Evolutionary conservation across 2,113 vertebrate species (phyloP).

Genomic region (Xyrauchen texanus): DNA sequence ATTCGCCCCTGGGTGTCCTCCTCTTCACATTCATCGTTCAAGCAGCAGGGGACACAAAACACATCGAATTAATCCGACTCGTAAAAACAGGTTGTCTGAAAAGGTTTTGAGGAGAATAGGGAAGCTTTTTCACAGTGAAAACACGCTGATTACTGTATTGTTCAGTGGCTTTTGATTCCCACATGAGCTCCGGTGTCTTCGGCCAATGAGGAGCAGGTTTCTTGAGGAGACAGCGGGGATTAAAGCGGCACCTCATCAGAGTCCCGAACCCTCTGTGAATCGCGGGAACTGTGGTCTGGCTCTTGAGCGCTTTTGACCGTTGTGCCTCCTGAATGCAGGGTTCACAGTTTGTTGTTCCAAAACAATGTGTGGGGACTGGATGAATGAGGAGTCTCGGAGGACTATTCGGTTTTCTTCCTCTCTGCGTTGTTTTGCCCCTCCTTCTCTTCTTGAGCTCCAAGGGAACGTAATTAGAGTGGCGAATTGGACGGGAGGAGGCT

Average conservation of each 20-base stretch:
- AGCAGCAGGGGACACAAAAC: slow-evolving; percentile 66
- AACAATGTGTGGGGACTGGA: slow-evolving; percentile 70
- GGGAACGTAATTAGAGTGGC: slow-evolving; percentile 67
- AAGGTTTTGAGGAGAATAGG: slow-evolving; percentile 70
- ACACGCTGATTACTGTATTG: slow-evolving; percentile 87
- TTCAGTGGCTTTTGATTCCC: slow-evolving; percentile 84
- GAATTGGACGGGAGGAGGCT: slow-evolving; percentile 61
- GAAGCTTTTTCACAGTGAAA: slow-evolving; percentile 80
- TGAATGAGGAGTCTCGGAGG: slow-evolving; percentile 67
- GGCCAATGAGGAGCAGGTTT: slow-evolving; percentile 66
- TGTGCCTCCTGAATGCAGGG: slow-evolving; percentile 63
- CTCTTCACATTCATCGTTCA: slow-evolving; percentile 61
- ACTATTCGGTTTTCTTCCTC: slow-evolving; percentile 60
- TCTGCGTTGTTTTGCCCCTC: slow-evolving; percentile 45
- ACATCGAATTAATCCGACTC: slow-evolving; percentile 70
- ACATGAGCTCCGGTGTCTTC: slow-evolving; percentile 77
- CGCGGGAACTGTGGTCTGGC: slow-evolving; percentile 70
- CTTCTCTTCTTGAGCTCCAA: slow-evolving; percentile 67
- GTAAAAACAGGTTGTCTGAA: slow-evolving; percentile 72
- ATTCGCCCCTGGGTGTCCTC: slow-evolving; percentile 27
- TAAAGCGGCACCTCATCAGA: slow-evolving; percentile 80
- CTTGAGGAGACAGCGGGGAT: slow-evolving; percentile 78
- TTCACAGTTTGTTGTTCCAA: slow-evolving; percentile 72
- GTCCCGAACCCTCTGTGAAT: slow-evolving; percentile 70
- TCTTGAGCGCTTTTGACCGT: slow-evolving; percentile 76